Conservation (phyloP, 2,113 vertebrate species). For the Panurus biarmicus region DNA sequence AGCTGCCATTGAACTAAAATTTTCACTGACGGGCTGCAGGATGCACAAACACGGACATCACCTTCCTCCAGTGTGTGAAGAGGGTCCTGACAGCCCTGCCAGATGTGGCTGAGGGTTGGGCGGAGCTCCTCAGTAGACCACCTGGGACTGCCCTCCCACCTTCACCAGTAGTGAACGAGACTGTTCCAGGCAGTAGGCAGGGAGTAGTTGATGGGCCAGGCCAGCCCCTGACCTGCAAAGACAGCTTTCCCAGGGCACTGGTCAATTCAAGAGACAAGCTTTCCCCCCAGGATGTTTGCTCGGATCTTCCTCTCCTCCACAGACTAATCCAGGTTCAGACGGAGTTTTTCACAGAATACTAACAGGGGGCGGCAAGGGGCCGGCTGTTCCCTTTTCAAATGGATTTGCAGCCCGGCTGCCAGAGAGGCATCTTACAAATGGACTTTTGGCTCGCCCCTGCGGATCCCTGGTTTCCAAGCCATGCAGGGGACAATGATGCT, state of each 20-base stretch:
- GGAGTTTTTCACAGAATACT: not conserved
- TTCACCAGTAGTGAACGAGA: not conserved
- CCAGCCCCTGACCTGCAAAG: not conserved
- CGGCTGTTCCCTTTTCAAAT: not conserved
- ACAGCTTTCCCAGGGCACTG: not conserved
- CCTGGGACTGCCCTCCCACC: not conserved
- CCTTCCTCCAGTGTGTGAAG: rapidly evolving
- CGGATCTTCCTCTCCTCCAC: not conserved
- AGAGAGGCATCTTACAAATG: not conserved
- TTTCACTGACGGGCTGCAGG: rapidly evolving
- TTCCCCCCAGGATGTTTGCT: not conserved
- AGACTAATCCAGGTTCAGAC: rapidly evolving
- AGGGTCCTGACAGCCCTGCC: not conserved
- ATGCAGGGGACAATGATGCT: not conserved
- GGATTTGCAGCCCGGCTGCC: not conserved
- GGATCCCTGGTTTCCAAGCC: not conserved
- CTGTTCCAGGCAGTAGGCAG: not conserved
- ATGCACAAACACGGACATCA: not conserved
- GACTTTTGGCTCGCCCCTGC: not conserved
- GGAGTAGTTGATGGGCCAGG: rapidly evolving
- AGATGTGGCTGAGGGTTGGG: not conserved
- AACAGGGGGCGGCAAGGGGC: not conserved
- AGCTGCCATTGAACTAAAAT: not conserved
- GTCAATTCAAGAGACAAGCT: not conserved
- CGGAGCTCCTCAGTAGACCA: not conserved